Evolutionary conservation across 2,888 invertebrate genomes (phyloP).

Genomic region (Heliconius ethilla): DNA sequence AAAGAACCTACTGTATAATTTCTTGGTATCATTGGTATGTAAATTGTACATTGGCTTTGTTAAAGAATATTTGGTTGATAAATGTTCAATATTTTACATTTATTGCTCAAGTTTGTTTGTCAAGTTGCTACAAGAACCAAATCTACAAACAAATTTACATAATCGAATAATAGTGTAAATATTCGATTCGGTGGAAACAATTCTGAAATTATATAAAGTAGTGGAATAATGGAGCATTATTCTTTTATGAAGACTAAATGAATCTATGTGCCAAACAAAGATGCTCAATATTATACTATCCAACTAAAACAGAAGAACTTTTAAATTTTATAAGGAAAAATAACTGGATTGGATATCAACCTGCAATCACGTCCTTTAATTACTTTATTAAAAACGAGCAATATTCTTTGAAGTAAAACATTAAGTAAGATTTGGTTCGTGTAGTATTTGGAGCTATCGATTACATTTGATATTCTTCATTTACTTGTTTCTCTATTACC

Average conservation of each 20-base stretch:
- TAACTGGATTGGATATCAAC: neutral
- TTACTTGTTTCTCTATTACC: neutral
- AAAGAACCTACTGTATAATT: constrained; percentile 39
- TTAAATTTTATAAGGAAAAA: neutral
- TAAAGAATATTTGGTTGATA: constrained; percentile 27
- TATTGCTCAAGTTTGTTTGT: constrained; percentile 35
- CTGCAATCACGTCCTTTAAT: neutral
- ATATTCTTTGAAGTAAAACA: neutral
- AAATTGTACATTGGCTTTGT: constrained; percentile 38
- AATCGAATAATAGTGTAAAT: constrained; percentile 9
- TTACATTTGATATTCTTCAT: neutral
- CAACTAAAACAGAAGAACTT: neutral
- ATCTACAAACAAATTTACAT: constrained; percentile 20
- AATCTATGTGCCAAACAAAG: constrained; percentile 5
- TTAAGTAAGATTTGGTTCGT: neutral
- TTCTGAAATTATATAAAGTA: neutral
- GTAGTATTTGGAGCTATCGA: neutral
- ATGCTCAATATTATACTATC: neutral
- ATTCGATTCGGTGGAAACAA: neutral
- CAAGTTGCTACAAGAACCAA: constrained; percentile 29
- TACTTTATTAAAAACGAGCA: neutral
- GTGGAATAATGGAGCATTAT: neutral
- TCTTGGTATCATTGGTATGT: constrained; percentile 31
- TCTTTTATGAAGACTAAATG: too few species aligned
- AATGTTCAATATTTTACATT: constrained; percentile 35